These are phyloP conservation scores for Drusus annulatus DNA, from an alignment of 1,140 invertebrate genomes.

Conservation along the genomic window DNA sequence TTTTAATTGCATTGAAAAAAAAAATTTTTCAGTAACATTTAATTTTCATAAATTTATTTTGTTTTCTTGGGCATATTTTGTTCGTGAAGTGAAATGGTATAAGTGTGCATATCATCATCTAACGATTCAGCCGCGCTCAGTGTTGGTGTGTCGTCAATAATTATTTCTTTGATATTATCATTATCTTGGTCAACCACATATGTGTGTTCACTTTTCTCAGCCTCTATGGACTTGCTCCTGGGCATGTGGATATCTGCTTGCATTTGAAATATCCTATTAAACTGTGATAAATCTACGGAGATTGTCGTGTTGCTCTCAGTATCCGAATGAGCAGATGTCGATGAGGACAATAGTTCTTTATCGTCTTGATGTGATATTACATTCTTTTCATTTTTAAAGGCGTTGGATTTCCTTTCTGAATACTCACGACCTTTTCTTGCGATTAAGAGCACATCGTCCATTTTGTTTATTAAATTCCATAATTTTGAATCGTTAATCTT, in stretches of 20 bases:
- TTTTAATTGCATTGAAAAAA: no score
- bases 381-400: not conserved
- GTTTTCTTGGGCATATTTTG: slow-evolving; percentile 8
- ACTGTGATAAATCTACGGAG: slow-evolving; percentile 50
- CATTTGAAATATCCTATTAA: slow-evolving; percentile 50
- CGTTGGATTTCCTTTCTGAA: slow-evolving; percentile 33
- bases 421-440: slow-evolving; percentile 29
- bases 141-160: slow-evolving; percentile 46
- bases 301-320: slow-evolving; percentile 45
- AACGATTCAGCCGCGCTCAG: slow-evolving; percentile 55
- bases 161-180: not conserved
- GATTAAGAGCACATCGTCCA: slow-evolving; percentile 52
- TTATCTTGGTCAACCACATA: slow-evolving; percentile 39
- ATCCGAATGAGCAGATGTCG: not conserved
- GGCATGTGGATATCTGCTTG: slow-evolving; percentile 30
- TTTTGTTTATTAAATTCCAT: slow-evolving; percentile 53
- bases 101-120: slow-evolving; percentile 54
- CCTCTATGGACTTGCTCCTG: slow-evolving; percentile 18
- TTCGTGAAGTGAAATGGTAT: slow-evolving; percentile 40
- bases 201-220: slow-evolving; percentile 30
- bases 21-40: no score
- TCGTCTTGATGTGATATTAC: not conserved
- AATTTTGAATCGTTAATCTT: slow-evolving; percentile 43
- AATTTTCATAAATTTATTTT: slow-evolving; percentile 1
- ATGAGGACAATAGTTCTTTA: not conserved